These are phyloP conservation scores for Ceratoteleas bidentatus DNA, from an alignment of 1,140 invertebrate species.

Conservation along the genomic window DNA sequence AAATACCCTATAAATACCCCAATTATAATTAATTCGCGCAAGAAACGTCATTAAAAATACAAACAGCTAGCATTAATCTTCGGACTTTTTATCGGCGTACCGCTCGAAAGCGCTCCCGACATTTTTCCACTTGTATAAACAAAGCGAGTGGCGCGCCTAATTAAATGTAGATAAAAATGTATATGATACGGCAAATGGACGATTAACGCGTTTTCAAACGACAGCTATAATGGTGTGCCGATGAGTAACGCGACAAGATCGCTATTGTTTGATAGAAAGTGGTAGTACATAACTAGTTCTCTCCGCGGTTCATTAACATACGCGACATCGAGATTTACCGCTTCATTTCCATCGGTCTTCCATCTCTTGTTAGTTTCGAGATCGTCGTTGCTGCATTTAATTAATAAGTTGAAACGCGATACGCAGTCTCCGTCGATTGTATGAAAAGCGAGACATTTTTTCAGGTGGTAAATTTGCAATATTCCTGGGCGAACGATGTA, in stretches of 20 bases:
- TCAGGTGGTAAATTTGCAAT: too few species aligned
- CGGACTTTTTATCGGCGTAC: background rate
- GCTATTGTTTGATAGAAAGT: conserved; percentile 62
- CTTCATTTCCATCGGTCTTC: conserved; percentile 28
- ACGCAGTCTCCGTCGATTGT: background rate
- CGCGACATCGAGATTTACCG: conserved; percentile 41
- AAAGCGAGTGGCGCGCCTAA: conserved; percentile 17
- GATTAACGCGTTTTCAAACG: conserved; percentile 25
- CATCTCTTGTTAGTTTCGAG: conserved; percentile 22
- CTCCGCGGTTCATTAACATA: conserved; percentile 34
- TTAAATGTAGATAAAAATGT: conserved; percentile 33
- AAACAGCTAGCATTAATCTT: conserved; percentile 6
- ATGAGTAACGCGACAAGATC: conserved; percentile 55
- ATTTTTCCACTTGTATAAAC: conserved; percentile 15
- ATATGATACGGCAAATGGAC: conserved; percentile 30
- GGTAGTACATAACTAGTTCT: conserved; percentile 45
- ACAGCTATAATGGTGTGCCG: conserved; percentile 28
- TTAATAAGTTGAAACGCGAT: conserved; percentile 11
- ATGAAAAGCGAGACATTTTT: too few species aligned
- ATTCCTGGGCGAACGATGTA: too few species aligned
- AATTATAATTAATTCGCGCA: too few species aligned
- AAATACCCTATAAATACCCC: too few species aligned
- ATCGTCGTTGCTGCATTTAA: conserved; percentile 19
- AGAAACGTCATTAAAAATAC: too few species aligned
- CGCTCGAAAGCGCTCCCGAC: conserved; percentile 3